Base-by-base conservation (phyloP, 2,888 invertebrate species). In the Papilio protenor region DNA sequence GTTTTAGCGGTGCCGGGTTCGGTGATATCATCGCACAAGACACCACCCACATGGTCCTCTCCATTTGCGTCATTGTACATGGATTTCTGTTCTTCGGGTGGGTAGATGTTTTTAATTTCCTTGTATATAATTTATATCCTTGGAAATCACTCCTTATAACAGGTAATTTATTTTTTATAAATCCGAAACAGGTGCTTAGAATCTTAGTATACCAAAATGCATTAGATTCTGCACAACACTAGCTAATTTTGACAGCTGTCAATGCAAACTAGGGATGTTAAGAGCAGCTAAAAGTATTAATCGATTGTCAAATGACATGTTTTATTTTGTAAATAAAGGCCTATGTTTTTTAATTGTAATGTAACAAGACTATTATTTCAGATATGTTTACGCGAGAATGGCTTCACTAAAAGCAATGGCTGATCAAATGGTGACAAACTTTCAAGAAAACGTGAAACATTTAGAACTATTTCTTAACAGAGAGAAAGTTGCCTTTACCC, bases 71-170 rank as follows among this genome's bases (percentile, higher is more conserved):
- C 76, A 91, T 90, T 81, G 83, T 95, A 80, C 94, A 94, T 83
- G 95, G 95, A 49, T 90, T 90, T 80, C 85, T 95, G 81, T 95
- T 95, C 84, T 95, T 95, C 85, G 95, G 95, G 94, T 94, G 87
- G 81, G 86, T 79, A 59, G 82, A 81, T 79, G 76, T 82, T 80
- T 80, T 80, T 81, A 81, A 81, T 83, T 83, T 81, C 23, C 70
- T 55, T 47, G 69, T 70, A 64, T 72, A 76, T 59, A 66, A 66
- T 73, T 75, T 80, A 79, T 75, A 74, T 69, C 49, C 49, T 49
- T 59, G n/a, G 21, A 75, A 77, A 77, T 75, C 77, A 57, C 74
- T 77, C 74, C 78, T 74, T 76, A 72, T 76, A 47, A 16, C 27
- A 66, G 69, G 45, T 49, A 71, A 57, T 69, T 79, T 55, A 79